Evolutionary conservation across 2,888 invertebrate genomes (phyloP), one percentile per base, ranked within the genome.

Genomic region (Elgonia sp.): DNA sequence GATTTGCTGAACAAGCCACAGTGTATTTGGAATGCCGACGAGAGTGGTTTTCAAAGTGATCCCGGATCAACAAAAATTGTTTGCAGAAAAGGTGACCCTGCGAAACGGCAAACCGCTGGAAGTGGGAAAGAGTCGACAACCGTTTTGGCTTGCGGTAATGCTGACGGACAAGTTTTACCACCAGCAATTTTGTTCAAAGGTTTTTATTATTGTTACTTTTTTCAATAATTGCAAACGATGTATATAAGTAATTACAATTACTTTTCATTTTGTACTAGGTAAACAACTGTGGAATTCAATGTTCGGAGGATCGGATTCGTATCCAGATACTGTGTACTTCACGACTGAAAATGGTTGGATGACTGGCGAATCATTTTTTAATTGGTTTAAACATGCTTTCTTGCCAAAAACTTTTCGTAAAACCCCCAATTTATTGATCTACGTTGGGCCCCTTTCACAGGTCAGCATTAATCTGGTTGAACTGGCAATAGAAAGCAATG

Each of bases 391-490:
- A 18, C 1, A 16, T 53, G 16, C n/a, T 53, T 57, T 57, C n/a
- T 21, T 57, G 21, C 20, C 12, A 20, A 12, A 57, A 12, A 21
- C 21, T 20, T 57, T 21, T 16, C 57, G 9, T 10, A 69, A 84
- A 10, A 20, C 53, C 6, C n/a, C 72, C 7, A 79, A 73, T 57
- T 63, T 85, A 20, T 40, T 85, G 9, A 80, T 85, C 40, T 85
- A 69, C 63, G 84, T 65, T 79, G 73, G 84, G 14, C 79, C 70
- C 55, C 40, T 77, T 1, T 84, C 77, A n/a, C 84, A 77, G 16
- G 21, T 84, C 10, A 77, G 84, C 18, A 62, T 84, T 14, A n/a
- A 63, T 20, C 57, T 84, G 0, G 39, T 73, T 40, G 18, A 85
- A 57, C 20, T 39, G 9, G 73, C 73, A 6, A 4, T 85, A 1